These are phyloP conservation scores for Eremobia ochroleuca DNA, from an alignment of 2,888 invertebrate species.

Conservation along the genomic window DNA sequence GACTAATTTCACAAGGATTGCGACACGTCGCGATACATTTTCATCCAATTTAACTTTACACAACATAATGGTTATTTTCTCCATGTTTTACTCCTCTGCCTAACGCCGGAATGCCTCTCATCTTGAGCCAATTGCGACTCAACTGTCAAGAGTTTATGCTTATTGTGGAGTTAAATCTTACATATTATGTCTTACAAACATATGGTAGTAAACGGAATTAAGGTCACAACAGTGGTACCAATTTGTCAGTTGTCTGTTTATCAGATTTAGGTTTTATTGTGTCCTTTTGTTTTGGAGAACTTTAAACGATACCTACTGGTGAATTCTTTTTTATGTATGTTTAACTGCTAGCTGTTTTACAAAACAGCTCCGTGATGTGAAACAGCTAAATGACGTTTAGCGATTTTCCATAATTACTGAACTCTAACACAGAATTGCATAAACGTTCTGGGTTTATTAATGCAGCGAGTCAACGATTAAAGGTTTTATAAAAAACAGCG, in stretches of 20 bases:
- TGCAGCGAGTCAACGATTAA: not conserved
- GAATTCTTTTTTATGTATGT: not conserved
- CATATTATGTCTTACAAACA: conserved; percentile 44
- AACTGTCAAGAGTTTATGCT: conserved; percentile 25
- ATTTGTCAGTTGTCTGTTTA: conserved; percentile 13
- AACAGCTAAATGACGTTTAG: not conserved
- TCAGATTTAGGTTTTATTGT: conserved; percentile 9
- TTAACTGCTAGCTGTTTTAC: not conserved
- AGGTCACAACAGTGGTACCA: conserved; percentile 13
- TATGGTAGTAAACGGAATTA: conserved; percentile 10
- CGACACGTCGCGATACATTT: conserved; percentile 47
- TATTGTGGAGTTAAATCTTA: conserved; percentile 36
- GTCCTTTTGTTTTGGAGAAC: not conserved
- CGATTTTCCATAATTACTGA: not conserved
- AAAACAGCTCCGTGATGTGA: not conserved
- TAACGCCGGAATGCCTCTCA: conserved; percentile 53
- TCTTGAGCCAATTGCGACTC: conserved; percentile 58
- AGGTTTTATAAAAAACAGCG: not conserved
- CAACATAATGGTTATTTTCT: conserved; percentile 41
- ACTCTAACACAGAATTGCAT: not conserved
- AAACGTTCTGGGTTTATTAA: not conserved
- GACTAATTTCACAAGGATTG: conserved; percentile 42
- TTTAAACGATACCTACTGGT: not conserved
- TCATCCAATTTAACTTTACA: conserved; percentile 62
- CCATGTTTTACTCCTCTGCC: conserved; percentile 35